Base-by-base conservation (phyloP, 2,888 invertebrate genomes). In the Tenodera sinensis region DNA sequence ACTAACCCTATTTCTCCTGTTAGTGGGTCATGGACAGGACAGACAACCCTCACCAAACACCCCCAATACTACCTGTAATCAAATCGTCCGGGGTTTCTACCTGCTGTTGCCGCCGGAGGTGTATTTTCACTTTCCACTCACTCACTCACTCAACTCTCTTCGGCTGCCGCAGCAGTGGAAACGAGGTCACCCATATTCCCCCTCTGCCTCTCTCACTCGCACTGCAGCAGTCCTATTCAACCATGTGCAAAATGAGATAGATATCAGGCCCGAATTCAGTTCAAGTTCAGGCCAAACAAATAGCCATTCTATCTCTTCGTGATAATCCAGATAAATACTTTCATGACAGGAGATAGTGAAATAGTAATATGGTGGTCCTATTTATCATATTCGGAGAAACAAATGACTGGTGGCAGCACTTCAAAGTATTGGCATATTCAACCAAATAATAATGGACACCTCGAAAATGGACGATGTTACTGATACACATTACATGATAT, bases 151-250 rank as follows among this genome's bases (percentile, higher is more conserved):
- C 89, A 81, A 83, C 71, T 88, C 89, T 81, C 87, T 87, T 87
- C 82, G 82, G 81, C 87, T 34, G 83, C 83, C 47, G 20, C 9
- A 2, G 20, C 25, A 83, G 84, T 71, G 30, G 85, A 84, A 90
- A 90, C 88, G 86, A 84, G 89, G 89, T 90, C 89, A 90, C 90
- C 90, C 89, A 90, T 89, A 88, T 90, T 84, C 84, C 34, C 34
- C 83, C 83, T n/a, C 42, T n/a, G n/a, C n/a, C n/a, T n/a, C n/a
- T n/a, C n/a, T n/a, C n/a, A 28, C 42, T 71, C n/a, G 54, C 84
- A 83, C 42, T 6, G 14, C 28, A 28, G 20, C 81, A 25, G 30
- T 81, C 86, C 86, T 42, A 8, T 20, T 30, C 84, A n/a, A 34
- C 34, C n/a, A 83, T 25, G 54, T 28, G 54, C 86, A 27, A 81